These are phyloP conservation scores for Pyrocephalus nanus DNA, from an alignment of 2,797 vertebrate species.

Conservation along the genomic window DNA sequence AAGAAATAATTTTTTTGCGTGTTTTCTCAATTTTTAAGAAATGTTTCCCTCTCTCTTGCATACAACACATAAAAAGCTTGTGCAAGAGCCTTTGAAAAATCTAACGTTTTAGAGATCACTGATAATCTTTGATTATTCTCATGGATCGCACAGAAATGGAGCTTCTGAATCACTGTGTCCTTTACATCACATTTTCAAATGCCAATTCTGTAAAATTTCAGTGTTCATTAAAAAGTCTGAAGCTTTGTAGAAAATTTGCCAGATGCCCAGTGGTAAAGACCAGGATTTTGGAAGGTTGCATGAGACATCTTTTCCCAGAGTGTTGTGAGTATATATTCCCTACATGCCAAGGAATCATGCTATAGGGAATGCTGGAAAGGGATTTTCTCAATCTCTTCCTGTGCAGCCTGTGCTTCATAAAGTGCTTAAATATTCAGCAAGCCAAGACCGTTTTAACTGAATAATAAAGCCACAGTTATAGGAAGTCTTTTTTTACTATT, in stretches of 20 bases:
- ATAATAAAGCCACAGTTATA: background rate
- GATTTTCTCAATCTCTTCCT: constrained; percentile 1
- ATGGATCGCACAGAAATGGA: background rate
- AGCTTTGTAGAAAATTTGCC: background rate
- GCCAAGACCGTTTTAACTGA: background rate
- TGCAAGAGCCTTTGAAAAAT: background rate
- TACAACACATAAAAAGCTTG: background rate
- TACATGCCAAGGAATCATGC: background rate
- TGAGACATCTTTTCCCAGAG: background rate
- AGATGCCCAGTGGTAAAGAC: background rate
- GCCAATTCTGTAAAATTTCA: background rate
- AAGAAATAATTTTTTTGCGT: background rate
- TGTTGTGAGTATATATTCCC: background rate
- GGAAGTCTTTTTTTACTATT: background rate
- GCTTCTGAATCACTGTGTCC: background rate
- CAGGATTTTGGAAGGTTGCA: background rate
- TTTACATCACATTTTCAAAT: background rate
- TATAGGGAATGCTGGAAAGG: background rate
- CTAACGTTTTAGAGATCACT: background rate
- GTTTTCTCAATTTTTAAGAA: background rate
- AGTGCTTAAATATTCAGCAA: background rate
- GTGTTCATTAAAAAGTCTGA: background rate
- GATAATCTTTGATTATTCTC: background rate
- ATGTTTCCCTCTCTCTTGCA: background rate
- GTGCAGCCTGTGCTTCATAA: background rate